Evolutionary conservation across 2,797 vertebrate genomes (phyloP).

Genomic region (Eidolon dupreanum): DNA sequence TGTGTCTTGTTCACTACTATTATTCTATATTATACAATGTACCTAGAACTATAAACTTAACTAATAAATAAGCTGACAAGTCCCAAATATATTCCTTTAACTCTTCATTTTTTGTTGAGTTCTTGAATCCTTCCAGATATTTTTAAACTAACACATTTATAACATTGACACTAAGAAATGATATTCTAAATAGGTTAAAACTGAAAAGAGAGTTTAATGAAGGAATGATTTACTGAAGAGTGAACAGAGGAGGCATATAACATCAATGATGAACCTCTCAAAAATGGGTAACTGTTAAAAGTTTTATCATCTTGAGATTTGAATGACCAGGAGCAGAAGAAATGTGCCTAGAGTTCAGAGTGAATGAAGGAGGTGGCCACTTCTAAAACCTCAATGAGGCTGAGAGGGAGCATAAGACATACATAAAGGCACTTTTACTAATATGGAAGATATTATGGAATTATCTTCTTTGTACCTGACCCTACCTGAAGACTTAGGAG

Average conservation of each 20-base stretch:
- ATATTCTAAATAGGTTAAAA: neutral
- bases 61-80: neutral
- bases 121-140: neutral
- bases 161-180: neutral
- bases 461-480: neutral
- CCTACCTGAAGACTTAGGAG: neutral
- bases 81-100: neutral
- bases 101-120: neutral
- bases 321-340: neutral
- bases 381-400: neutral
- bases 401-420: neutral
- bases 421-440: too few species aligned
- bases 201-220: neutral
- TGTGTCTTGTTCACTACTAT: neutral
- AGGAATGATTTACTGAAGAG: neutral
- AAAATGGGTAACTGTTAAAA: neutral
- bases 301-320: neutral
- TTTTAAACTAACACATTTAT: neutral
- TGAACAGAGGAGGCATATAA: neutral
- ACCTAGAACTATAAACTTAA: neutral
- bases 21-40: neutral
- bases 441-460: neutral
- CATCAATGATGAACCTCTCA: neutral
- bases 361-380: neutral
- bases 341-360: neutral